Evolutionary conservation across 2,888 invertebrate genomes (phyloP).

Genomic region (Pachycephus smyrnensis): DNA sequence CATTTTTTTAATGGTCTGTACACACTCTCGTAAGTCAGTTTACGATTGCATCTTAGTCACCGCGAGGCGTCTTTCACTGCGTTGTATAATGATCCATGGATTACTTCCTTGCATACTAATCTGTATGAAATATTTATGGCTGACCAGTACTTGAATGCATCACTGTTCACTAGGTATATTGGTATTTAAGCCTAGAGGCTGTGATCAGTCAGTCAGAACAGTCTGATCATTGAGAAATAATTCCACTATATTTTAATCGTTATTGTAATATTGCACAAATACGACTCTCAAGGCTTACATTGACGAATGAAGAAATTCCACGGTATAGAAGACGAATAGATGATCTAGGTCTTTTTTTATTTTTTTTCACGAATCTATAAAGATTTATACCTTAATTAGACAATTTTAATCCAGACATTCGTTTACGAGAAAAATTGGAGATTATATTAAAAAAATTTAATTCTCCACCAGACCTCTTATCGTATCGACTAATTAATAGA

Average conservation of each 20-base stretch:
- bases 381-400: not conserved
- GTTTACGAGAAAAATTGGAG: not conserved
- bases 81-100: not conserved
- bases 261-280: not conserved
- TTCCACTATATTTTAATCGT: not conserved
- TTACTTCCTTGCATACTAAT: not conserved
- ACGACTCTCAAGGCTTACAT: not conserved
- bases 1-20: constrained; percentile 23
- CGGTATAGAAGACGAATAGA: not conserved
- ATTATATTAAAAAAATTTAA: not conserved
- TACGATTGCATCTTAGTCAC: constrained; percentile 36
- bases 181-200: not conserved
- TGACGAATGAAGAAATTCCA: not conserved
- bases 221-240: not conserved
- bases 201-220: not conserved
- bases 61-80: not conserved
- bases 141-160: not conserved
- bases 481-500: not conserved
- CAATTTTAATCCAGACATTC: not conserved
- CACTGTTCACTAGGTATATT: not conserved
- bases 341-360: not conserved
- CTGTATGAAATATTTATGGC: not conserved
- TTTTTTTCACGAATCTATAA: not conserved
- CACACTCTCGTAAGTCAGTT: constrained; percentile 37
- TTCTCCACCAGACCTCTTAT: not conserved